phyloP scores from a whole-genome alignment of 2,888 invertebrate species.

The Mesochorus sp. region DNA sequence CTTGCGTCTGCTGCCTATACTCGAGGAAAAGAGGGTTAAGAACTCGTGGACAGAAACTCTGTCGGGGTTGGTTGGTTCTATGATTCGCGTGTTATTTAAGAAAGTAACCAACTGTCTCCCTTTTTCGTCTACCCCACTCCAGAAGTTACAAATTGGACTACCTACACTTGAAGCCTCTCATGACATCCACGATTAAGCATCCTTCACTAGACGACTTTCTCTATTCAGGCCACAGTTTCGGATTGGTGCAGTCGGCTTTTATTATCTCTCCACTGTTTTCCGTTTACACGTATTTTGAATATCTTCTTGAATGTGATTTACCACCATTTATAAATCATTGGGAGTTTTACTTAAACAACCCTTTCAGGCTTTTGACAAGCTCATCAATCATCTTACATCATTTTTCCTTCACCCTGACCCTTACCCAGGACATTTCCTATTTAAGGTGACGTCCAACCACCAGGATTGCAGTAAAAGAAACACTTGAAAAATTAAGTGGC shows the following conservation, averaged over 20 bases:
- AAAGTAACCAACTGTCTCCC: conserved; percentile 59
- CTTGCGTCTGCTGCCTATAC: neutral
- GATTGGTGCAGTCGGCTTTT: conserved; percentile 40
- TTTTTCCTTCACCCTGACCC: too few relatives aligned
- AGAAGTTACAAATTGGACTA: conserved; percentile 69
- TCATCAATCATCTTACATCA: too few relatives aligned
- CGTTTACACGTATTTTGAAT: neutral
- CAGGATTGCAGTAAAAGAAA: too few relatives aligned
- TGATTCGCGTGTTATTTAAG: conserved; percentile 65
- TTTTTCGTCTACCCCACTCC: conserved; percentile 52
- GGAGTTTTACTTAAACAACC: too few relatives aligned
- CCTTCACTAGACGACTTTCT: conserved; percentile 51
- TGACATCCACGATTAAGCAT: conserved; percentile 65
- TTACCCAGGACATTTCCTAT: too few relatives aligned
- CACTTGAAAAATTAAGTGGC: too few relatives aligned
- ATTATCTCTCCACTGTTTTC: conserved; percentile 35
- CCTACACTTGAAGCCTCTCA: conserved; percentile 61
- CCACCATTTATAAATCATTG: too few relatives aligned
- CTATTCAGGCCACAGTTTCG: conserved; percentile 36
- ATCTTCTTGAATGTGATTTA: too few relatives aligned
- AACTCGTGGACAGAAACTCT: conserved; percentile 52
- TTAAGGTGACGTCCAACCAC: too few relatives aligned
- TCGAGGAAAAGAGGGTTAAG: conserved; percentile 46
- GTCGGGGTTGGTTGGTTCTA: conserved; percentile 23
- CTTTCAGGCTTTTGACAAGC: too few relatives aligned